phyloP scores from a whole-genome alignment of 2,888 invertebrate species.

The Drosophila gaucha region DNA sequence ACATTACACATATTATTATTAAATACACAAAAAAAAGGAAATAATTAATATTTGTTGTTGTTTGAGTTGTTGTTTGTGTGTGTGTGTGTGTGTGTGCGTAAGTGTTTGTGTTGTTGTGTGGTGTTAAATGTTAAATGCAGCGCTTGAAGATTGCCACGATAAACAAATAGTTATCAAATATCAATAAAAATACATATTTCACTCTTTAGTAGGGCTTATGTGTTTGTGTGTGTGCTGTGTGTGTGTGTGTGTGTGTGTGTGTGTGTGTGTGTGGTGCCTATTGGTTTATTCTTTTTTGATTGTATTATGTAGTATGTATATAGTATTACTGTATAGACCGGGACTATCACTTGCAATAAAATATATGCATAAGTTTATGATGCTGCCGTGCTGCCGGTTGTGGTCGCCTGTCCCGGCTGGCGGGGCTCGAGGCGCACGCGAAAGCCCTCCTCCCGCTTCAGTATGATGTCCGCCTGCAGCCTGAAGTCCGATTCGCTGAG shows the following conservation, averaged over 20 bases:
- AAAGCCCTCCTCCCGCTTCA: slow-evolving; percentile 92
- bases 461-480: slow-evolving; percentile 91
- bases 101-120: slow-evolving; percentile 6
- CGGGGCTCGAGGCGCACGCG: slow-evolving; percentile 90
- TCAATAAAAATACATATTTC: slow-evolving; percentile 38
- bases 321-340: slow-evolving; percentile 69
- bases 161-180: slow-evolving; percentile 41
- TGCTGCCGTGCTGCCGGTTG: slow-evolving; percentile 52
- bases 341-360: slow-evolving; percentile 72
- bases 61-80: slow-evolving; percentile 25
- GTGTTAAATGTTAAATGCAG: slow-evolving; percentile 59
- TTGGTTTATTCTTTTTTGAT: slow-evolving; percentile 9
- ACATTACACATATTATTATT: slow-evolving; percentile 69
- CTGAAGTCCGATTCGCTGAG: slow-evolving; percentile 89
- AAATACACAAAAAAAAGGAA: slow-evolving; percentile 63
- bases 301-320: slow-evolving; percentile 29
- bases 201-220: slow-evolving; percentile 37
- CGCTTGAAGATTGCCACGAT: slow-evolving; percentile 38
- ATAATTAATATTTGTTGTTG: slow-evolving; percentile 47
- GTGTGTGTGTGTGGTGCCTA: slow-evolving; percentile 12
- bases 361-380: slow-evolving; percentile 53
- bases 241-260: slow-evolving; percentile 5
- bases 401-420: slow-evolving; percentile 55
- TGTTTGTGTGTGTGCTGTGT: slow-evolving; percentile 13
- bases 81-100: slow-evolving; percentile 9